Percentiles rank a stretch among this genome's conserved stretches.
These are phyloP conservation scores for Pterocles burchelli DNA, from an alignment of 2,113 vertebrate genomes.

Conservation along the genomic window DNA sequence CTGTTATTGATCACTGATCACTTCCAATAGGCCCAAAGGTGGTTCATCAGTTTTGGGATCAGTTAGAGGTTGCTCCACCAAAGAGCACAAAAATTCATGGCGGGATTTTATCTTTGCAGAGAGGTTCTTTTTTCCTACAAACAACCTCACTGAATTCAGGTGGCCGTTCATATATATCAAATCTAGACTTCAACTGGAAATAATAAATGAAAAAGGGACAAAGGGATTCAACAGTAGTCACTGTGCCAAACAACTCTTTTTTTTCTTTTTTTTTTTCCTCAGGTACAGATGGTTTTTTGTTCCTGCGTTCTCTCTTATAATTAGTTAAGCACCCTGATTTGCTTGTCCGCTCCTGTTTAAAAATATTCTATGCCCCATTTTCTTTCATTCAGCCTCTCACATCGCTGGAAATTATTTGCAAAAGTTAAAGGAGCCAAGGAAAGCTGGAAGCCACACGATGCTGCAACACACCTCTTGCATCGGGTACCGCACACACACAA, in stretches of 20 bases:
- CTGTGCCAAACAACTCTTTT: not conserved
- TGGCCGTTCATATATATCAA: not conserved
- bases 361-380: not conserved
- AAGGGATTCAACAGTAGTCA: not conserved
- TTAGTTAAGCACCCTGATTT: not conserved
- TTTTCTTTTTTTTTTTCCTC: not conserved
- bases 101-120: not conserved
- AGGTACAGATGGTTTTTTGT: not conserved
- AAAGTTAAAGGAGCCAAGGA: not conserved
- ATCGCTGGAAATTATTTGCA: not conserved
- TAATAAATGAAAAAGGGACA: slow-evolving; percentile 18
- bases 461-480: not conserved
- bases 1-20: not conserved
- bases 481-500: rapidly evolving
- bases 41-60: not conserved
- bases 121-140: not conserved
- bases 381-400: not conserved
- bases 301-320: not conserved
- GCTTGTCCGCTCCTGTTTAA: not conserved
- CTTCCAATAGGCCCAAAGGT: not conserved
- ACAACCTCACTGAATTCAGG: not conserved
- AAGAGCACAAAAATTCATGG: not conserved
- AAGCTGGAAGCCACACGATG: not conserved
- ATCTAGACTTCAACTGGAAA: not conserved
- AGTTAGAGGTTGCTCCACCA: not conserved